phyloP scores from a whole-genome alignment of 2,113 vertebrate genomes.

The Grammomys dolichurus region DNA sequence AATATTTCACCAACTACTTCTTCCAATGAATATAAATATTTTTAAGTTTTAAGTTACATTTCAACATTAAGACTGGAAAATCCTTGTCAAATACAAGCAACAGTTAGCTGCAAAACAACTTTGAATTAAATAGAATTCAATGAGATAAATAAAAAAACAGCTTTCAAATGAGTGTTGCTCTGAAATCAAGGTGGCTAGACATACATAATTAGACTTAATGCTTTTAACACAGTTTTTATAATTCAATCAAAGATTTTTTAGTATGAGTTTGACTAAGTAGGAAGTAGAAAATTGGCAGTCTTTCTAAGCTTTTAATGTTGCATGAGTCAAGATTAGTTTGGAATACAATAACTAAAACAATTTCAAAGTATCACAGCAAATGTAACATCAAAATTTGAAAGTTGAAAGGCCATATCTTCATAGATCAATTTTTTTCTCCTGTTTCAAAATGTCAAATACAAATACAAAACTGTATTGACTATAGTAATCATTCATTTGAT shows the following conservation, averaged over 20 bases:
- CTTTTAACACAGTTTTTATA: not conserved
- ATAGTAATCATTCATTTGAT: not conserved
- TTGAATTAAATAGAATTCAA: not conserved
- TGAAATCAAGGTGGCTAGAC: not conserved
- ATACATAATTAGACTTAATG: not conserved
- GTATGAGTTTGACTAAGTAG: not conserved
- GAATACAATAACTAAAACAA: not conserved
- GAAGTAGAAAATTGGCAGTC: not conserved
- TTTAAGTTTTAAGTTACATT: conserved; percentile 33
- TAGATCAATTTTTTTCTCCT: not conserved
- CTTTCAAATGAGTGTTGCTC: not conserved
- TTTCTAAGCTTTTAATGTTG: not conserved
- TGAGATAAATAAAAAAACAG: not conserved
- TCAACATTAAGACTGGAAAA: not conserved
- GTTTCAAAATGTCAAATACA: not conserved
- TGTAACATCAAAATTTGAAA: not conserved
- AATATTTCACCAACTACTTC: not conserved
- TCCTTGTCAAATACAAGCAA: not conserved
- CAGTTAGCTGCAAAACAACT: not conserved
- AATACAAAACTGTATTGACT: not conserved
- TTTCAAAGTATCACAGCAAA: not conserved
- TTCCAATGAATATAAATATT: not conserved
- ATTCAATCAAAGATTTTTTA: not conserved
- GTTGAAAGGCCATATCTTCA: not conserved
- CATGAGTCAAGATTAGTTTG: not conserved